Conservation (phyloP, 2,888 invertebrate genomes). For the Eumerus sabulonum region DNA sequence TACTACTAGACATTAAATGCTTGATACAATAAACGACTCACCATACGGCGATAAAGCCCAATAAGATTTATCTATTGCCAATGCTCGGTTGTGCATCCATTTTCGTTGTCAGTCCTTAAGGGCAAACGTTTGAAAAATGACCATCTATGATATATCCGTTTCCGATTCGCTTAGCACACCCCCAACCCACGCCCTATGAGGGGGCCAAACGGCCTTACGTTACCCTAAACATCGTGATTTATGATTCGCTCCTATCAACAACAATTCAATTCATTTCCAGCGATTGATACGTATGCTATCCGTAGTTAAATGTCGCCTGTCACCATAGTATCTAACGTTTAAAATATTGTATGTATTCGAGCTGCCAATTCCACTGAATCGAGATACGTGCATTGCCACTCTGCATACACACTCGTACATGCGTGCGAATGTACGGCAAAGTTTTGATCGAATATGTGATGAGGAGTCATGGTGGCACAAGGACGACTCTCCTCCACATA, state of each 20-base stretch:
- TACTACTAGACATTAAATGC: no score
- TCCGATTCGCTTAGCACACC: constrained; percentile 42
- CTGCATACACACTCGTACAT: no score
- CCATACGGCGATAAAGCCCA: no score
- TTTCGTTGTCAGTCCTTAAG: neutral
- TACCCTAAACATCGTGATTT: constrained; percentile 55
- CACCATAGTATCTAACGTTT: constrained; percentile 56
- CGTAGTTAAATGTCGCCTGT: constrained; percentile 51
- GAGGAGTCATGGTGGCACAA: constrained; percentile 12
- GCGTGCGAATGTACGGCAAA: no score
- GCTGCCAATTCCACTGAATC: constrained; percentile 37
- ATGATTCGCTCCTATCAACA: constrained; percentile 58
- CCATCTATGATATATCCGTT: constrained; percentile 43
- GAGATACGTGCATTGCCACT: constrained; percentile 2
- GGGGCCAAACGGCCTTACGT: constrained; percentile 8
- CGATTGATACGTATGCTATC: constrained; percentile 23
- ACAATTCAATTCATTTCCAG: constrained; percentile 58
- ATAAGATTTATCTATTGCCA: no score
- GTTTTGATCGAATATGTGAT: constrained; percentile 30
- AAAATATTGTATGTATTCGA: constrained; percentile 57
- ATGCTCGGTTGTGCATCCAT: no score
- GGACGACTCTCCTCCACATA: constrained; percentile 17
- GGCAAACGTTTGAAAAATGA: constrained; percentile 47
- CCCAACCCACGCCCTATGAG: constrained; percentile 25
- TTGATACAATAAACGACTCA: no score